Percentiles rank a stretch among this genome's conserved stretches.
Conservation (phyloP, 2,113 vertebrate genomes). For the Natator depressus region DNA sequence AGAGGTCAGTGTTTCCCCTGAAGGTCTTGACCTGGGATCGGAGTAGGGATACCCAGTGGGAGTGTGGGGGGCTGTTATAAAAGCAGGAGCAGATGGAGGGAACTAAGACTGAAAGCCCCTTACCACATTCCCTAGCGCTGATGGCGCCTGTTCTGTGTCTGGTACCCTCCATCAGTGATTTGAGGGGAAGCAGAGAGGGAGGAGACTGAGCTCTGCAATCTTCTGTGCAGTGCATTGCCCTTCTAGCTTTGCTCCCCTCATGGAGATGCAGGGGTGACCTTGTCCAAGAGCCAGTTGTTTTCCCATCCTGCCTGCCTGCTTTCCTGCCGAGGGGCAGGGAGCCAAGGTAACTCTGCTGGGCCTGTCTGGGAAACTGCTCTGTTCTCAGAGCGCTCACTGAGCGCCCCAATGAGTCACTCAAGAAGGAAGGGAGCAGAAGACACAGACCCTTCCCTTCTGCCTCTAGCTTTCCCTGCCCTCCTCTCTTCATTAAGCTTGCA, state of each 20-base stretch:
- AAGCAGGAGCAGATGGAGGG: not conserved
- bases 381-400: not conserved
- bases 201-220: not conserved
- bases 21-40: too few relatives aligned
- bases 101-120: not conserved
- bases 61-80: not conserved
- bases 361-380: not conserved
- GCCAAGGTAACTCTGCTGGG: not conserved
- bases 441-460: not conserved
- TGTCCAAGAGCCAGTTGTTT: not conserved
- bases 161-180: not conserved
- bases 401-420: rapidly evolving
- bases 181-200: not conserved
- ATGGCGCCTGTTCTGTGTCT: not conserved
- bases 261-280: not conserved
- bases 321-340: not conserved
- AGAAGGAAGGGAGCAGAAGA: not conserved
- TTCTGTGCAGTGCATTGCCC: not conserved
- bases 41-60: not conserved
- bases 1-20: too few relatives aligned
- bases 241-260: not conserved
- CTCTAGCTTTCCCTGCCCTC: too few relatives aligned
- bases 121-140: not conserved
- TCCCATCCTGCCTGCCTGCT: not conserved
- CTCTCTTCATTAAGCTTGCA: not conserved